Evolutionary conservation across 2,797 vertebrate genomes (phyloP), one percentile per base, ranked within the genome.

Genomic region (Tapera naevia): DNA sequence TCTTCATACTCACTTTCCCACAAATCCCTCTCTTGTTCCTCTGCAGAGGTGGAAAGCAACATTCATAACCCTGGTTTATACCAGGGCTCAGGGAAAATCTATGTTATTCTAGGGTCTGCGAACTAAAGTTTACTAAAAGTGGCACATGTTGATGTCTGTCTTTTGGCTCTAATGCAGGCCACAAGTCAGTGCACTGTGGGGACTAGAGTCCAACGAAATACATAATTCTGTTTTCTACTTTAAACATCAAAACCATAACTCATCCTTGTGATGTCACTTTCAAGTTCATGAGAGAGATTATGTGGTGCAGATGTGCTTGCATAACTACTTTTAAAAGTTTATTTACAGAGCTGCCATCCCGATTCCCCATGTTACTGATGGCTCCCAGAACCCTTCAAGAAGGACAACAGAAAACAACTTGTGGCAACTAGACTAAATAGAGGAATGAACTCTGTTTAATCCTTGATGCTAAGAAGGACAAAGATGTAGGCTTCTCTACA

Each of bases 121-220:
- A 90, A 25, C 28, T 90, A 72, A 76, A 74, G n/a, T 60, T 39
- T 71, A 35, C 53, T 62, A 14, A 11, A 85, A 83, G 46, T 50
- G 37, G 11, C 9, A 35, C 2, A 0, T 35, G 22, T 56, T 46
- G 13, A 69, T 5, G 0, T 61, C 11, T 56, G 15, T 39, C 19
- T 89, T 80, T 87, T 45, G 39, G 17, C 60, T 91, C 4, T n/a
- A 81, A 80, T 7, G 66, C 32, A 46, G 30, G 48, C 39, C 33
- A 60, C 32, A 30, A 13, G 13, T 73, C 56, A 70, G 14, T 70
- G 69, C 33, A 51, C 39, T 67, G 25, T 27, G 45, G 80, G 41
- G 19, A 72, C 24, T 60, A 48, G 11, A 91, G 85, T 61, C 19
- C 46, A 61, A 60, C 84, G 23, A 64, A 95, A 75, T 37, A 45